Percentiles rank a stretch among this genome's conserved stretches.
Conservation (phyloP, 2,797 vertebrate genomes). For the Botia almorhae region DNA sequence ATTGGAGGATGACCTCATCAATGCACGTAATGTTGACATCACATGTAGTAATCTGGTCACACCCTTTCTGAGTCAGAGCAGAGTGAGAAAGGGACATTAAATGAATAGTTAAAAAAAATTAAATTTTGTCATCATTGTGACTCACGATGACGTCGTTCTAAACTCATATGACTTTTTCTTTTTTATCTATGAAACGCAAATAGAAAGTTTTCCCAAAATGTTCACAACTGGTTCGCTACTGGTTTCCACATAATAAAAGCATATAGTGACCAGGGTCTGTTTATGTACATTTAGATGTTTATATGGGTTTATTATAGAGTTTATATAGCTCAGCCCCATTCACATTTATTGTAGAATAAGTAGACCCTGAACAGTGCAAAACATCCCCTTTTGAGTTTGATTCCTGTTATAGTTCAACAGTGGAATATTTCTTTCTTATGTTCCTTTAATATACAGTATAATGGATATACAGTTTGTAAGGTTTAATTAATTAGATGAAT, state of each 20-base stretch:
- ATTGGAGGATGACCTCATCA: slow-evolving; percentile 21
- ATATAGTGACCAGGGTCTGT: background rate
- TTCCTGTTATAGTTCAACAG: too few species aligned
- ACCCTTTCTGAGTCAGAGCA: slow-evolving; percentile 19
- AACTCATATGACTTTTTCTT: background rate
- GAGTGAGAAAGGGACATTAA: background rate
- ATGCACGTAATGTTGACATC: slow-evolving; percentile 18
- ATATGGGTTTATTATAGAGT: too few species aligned
- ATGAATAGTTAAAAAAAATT: background rate
- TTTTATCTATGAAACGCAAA: background rate
- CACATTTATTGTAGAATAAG: background rate
- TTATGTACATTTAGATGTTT: background rate
- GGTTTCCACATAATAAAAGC: background rate
- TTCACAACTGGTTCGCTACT: background rate
- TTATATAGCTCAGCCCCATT: background rate
- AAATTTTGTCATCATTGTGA: background rate
- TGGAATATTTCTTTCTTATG: too few species aligned
- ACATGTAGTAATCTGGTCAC: slow-evolving; percentile 20
- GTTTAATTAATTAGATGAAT: too few species aligned
- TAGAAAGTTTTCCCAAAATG: background rate
- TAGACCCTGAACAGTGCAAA: too few species aligned
- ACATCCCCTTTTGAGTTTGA: too few species aligned
- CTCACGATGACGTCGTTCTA: background rate
- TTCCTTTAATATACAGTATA: too few species aligned
- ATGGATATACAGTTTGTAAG: too few species aligned